Percentiles rank a stretch among this genome's conserved stretches.
phyloP scores from a whole-genome alignment of 1,140 invertebrate genomes.

The Heliconius hermathena region DNA sequence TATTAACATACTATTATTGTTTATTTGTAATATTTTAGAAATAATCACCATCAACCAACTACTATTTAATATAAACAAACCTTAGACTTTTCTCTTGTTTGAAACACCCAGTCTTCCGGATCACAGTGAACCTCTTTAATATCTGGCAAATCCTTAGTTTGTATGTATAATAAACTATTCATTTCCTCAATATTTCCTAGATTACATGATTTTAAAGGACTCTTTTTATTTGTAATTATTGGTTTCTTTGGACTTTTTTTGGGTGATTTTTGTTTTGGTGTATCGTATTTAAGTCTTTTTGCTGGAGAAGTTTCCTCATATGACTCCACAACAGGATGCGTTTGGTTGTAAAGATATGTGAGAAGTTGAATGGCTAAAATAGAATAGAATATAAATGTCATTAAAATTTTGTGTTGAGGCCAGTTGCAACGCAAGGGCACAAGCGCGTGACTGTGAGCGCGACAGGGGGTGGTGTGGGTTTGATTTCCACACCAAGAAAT shows the following conservation, averaged over 20 bases:
- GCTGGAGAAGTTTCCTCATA: slow-evolving; percentile 48
- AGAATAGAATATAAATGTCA: background rate
- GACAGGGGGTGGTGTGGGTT: too few relatives aligned
- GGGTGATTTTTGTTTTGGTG: slow-evolving; percentile 32
- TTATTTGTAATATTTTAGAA: too few relatives aligned
- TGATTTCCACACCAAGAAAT: too few relatives aligned
- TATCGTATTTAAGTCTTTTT: slow-evolving; percentile 56
- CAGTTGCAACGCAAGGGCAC: too few relatives aligned
- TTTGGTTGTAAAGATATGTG: slow-evolving; percentile 76
- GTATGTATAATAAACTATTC: slow-evolving; percentile 51
- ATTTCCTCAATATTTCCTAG: slow-evolving; percentile 15
- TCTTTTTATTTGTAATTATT: background rate
- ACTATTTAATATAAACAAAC: slow-evolving; percentile 44
- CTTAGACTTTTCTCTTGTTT: slow-evolving; percentile 74
- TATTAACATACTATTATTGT: too few relatives aligned
- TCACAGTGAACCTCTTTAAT: slow-evolving; percentile 62
- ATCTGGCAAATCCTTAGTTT: slow-evolving; percentile 52
- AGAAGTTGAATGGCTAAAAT: slow-evolving; percentile 77
- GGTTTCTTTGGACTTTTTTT: slow-evolving; percentile 23
- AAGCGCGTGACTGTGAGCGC: too few relatives aligned
- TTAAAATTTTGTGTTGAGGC: background rate
- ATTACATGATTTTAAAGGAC: background rate
- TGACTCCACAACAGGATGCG: slow-evolving; percentile 72
- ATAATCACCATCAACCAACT: too few relatives aligned
- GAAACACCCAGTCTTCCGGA: slow-evolving; percentile 76